Evolutionary conservation across 2,113 vertebrate genomes (phyloP).

Genomic region (Eretmochelys imbricata): DNA sequence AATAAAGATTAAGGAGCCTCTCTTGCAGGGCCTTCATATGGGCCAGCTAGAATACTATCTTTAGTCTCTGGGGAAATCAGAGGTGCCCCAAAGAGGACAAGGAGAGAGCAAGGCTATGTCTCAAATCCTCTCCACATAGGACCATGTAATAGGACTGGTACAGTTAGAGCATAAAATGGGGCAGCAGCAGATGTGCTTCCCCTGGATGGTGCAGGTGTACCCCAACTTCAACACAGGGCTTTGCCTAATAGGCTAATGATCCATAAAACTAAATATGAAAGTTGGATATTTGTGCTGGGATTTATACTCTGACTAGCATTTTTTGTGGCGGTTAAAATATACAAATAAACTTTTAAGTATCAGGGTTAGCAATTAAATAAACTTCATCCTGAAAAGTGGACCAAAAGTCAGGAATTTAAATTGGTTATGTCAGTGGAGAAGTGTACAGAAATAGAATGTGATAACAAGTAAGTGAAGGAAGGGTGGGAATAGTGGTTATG

Average conservation of each 20-base stretch:
- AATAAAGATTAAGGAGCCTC: background rate
- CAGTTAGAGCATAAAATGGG: background rate
- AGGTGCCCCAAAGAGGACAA: background rate
- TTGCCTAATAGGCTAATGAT: background rate
- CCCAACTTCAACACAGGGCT: background rate
- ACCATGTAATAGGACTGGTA: background rate
- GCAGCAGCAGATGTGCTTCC: background rate
- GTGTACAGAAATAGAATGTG: background rate
- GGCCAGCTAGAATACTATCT: background rate
- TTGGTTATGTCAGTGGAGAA: background rate
- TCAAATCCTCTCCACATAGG: background rate
- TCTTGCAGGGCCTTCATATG: background rate
- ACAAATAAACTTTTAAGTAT: background rate
- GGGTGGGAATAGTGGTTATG: background rate
- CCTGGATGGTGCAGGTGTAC: background rate
- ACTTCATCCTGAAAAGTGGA: background rate
- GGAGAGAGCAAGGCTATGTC: background rate
- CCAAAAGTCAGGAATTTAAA: background rate
- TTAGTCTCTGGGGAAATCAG: background rate
- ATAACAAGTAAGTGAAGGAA: background rate
- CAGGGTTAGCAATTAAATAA: background rate
- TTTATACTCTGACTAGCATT: background rate
- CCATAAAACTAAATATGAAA: background rate
- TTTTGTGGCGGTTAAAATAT: background rate
- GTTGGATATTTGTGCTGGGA: background rate